phyloP scores from a whole-genome alignment of 1,140 invertebrate genomes.

The Drosophila triauraria region DNA sequence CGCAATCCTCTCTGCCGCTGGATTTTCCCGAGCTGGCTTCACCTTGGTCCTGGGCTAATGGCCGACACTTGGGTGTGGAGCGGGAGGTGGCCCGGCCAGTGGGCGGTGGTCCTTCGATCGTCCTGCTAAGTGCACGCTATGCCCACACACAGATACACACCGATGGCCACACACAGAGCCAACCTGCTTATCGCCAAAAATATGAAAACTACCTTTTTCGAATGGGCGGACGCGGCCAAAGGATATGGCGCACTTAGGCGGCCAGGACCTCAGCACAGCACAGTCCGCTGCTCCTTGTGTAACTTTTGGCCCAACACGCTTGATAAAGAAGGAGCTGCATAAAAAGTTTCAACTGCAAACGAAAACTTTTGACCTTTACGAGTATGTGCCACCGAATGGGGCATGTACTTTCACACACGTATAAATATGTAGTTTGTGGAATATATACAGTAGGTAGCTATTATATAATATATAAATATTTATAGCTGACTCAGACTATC shows the following conservation, averaged over 20 bases:
- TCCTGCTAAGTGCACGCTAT: conserved; percentile 65
- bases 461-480: neutral
- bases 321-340: conserved; percentile 75
- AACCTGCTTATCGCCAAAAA: conserved; percentile 76
- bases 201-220: conserved; percentile 77
- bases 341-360: conserved; percentile 78
- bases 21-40: conserved; percentile 22
- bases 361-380: conserved; percentile 81
- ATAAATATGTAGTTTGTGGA: neutral
- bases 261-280: conserved; percentile 28
- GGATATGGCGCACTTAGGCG: conserved; percentile 69
- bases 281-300: conserved; percentile 20
- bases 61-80: conserved; percentile 8
- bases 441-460: neutral
- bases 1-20: neutral
- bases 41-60: conserved; percentile 46
- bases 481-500: neutral
- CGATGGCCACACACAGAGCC: conserved; percentile 5
- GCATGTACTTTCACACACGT: conserved; percentile 17
- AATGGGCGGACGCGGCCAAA: conserved; percentile 50
- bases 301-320: conserved; percentile 57
- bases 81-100: conserved; percentile 2
- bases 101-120: conserved; percentile 30
- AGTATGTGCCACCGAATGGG: conserved; percentile 35
- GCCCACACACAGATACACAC: conserved; percentile 11